Base-by-base conservation (phyloP, 2,797 vertebrate species). In the Columba guinea region DNA sequence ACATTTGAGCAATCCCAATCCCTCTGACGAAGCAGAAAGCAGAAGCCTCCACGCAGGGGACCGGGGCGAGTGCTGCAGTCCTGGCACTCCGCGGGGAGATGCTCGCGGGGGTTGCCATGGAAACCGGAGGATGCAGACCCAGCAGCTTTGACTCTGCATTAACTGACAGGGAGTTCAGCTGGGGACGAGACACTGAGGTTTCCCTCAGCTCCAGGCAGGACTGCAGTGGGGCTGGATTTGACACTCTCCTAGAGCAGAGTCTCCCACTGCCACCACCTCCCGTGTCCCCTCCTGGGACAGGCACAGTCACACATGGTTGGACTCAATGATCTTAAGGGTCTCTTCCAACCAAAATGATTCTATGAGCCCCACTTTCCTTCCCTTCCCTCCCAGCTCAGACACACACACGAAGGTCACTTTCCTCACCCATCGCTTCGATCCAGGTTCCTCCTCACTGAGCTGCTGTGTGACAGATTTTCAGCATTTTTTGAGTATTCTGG, bases 111-210 rank as follows among this genome's bases (percentile, higher is more conserved):
- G 94, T 96, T 96, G 93, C 94, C 93, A 94, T 0, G 34, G 96
- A 79, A 94, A 97, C 94, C 3, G 0, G n/a, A 65, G 10, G 92
- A 88, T 93, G 87, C 95, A 94, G 95, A 65, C 65, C 76, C 91
- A 79, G 96, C 87, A 94, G 95, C 93, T 93, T 32, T 46, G 89
- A 70, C 91, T 93, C 14, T 28, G 85, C 87, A 79, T 30, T 78
- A 87, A 70, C 86, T 22, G 74, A 71, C 81, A 81, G 65, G 1
- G 37, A 91, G 93, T 74, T 94, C 91, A 84, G 79, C 82, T 80
- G 5, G 13, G 88, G 91, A 79, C 32, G 4, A 87, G 64, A 62
- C 55, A 12, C 79, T 5, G 75, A 60, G 68, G 65, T 37, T 88
- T 75, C 76, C 92, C 78, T 62, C 58, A 39, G 91, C 67, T 83